Evolutionary conservation across 2,888 invertebrate genomes (phyloP), one percentile per base, ranked within the genome.

Genomic region (Unio delphinus): DNA sequence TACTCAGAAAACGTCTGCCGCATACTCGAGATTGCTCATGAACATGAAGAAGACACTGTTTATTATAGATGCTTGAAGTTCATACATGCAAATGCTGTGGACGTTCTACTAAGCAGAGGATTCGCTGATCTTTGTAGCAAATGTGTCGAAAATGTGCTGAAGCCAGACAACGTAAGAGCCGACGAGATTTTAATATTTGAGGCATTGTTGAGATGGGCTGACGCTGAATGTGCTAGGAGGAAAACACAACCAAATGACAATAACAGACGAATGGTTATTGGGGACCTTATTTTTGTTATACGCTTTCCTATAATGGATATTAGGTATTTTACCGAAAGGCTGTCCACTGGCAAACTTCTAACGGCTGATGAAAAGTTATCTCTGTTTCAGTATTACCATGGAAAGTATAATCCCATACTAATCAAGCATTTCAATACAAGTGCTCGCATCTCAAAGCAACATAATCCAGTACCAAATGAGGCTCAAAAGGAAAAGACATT

Each of bases 311-410:
- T 65, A 4, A 73, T 77, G 65, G 70, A 72, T n/a, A 70, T 70
- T 3, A 58, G 34, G 5, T 69, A 68, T 11, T 71, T 77, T 30
- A 68, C 74, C 4, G 54, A 66, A 17, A 65, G 64, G 20, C 64
- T 77, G 54, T 75, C 77, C 28, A 55, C 69, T 6, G 64, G 60
- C 28, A 61, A 73, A 18, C 45, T 75, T n/a, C 68, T 77, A 1
- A 66, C 23, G 3, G 7, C 69, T 8, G 75, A 77, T 20, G 77
- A 77, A 54, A 75, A 69, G 23, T 68, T 77, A 60, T 34, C 64
- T 0, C 58, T 77, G 56, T 77, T 65, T 55, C 77, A 75, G 58
- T 70, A 64, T 56, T 71, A 70, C 56, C 75, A 77, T 55, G 73
- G 75, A 18, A 64, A 75, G 58, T 61, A 60, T 20, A 30, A 66